Percentiles rank a stretch among this genome's conserved stretches.
These are phyloP conservation scores for Gymnoscelis rufifasciata DNA, from an alignment of 2,888 invertebrate genomes.

Conservation along the genomic window DNA sequence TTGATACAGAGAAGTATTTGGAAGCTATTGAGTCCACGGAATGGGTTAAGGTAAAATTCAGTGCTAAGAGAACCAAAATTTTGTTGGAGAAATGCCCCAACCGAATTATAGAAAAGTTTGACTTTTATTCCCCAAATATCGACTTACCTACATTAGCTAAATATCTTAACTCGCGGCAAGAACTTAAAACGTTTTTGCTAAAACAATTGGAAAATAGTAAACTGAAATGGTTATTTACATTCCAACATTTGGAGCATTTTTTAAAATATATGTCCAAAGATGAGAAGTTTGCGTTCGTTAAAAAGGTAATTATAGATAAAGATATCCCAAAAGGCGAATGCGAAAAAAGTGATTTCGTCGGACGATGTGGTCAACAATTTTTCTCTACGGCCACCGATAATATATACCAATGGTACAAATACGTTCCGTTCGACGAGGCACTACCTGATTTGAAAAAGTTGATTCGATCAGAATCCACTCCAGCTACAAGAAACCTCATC, in stretches of 20 bases:
- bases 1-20: conserved; percentile 40
- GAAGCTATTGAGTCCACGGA: conserved; percentile 36
- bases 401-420: conserved; percentile 51
- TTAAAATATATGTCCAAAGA: conserved; percentile 44
- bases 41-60: conserved; percentile 30
- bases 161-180: conserved; percentile 40
- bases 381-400: conserved; percentile 2
- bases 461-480: conserved; percentile 45
- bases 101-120: conserved; percentile 44
- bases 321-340: conserved; percentile 10
- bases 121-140: conserved; percentile 27
- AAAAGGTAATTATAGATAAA: conserved; percentile 44
- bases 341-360: too few relatives aligned
- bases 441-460: conserved; percentile 47
- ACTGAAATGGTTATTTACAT: conserved; percentile 31
- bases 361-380: too few relatives aligned
- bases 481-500: conserved; percentile 45
- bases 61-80: conserved; percentile 39
- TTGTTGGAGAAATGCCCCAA: conserved; percentile 47
- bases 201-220: conserved; percentile 33
- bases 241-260: conserved; percentile 45
- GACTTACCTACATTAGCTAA: conserved; percentile 47
- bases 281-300: conserved; percentile 48
- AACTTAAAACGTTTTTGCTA: conserved; percentile 43
- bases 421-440: conserved; percentile 48